phyloP scores from a whole-genome alignment of 2,888 invertebrate genomes.

The Trichogramma dendrolimi region DNA sequence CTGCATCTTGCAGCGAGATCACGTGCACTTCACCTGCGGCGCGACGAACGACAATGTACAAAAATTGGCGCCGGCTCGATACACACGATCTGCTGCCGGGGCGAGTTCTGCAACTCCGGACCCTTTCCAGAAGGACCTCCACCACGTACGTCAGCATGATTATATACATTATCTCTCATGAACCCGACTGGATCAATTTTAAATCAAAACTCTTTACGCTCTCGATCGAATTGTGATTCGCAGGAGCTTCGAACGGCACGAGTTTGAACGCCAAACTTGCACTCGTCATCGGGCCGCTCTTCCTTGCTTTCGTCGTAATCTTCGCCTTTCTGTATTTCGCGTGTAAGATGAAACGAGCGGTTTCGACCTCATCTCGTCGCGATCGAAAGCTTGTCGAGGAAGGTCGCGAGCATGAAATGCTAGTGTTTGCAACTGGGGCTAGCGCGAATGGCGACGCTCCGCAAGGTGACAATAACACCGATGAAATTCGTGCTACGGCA shows the following conservation, averaged over 20 bases:
- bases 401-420: conserved; percentile 41
- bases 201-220: background rate
- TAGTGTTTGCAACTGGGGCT: conserved; percentile 34
- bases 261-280: too few species aligned
- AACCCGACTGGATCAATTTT: background rate
- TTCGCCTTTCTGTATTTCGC: too few species aligned
- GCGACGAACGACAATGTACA: conserved; percentile 7
- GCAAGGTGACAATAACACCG: background rate
- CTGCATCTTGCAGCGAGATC: conserved; percentile 67
- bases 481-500: conserved; percentile 66
- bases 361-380: too few species aligned
- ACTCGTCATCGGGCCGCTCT: too few species aligned
- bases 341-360: too few species aligned
- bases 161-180: background rate
- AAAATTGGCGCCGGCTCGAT: conserved; percentile 54
- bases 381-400: conserved; percentile 39
- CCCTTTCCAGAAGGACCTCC: conserved; percentile 61
- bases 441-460: background rate
- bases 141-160: conserved; percentile 28
- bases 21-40: conserved; percentile 67
- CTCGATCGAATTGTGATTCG: background rate
- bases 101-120: conserved; percentile 76
- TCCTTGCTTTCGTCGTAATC: too few species aligned
- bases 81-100: conserved; percentile 72
- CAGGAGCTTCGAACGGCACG: too few species aligned